These are phyloP conservation scores for Chamaetylas fuelleborni DNA, from an alignment of 2,113 vertebrate species.

Conservation along the genomic window DNA sequence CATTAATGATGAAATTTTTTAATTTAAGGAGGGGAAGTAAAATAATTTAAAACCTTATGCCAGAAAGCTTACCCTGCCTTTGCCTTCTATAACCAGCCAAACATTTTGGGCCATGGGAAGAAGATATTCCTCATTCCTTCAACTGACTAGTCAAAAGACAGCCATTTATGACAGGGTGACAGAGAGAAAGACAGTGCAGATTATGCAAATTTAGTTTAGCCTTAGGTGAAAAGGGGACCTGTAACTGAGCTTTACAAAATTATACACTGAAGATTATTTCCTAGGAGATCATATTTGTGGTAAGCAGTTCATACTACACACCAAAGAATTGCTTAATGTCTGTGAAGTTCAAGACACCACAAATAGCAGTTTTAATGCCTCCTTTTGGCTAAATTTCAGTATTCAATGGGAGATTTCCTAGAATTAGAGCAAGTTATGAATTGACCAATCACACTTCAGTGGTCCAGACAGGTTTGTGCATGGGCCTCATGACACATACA, in stretches of 20 bases:
- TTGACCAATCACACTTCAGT: not conserved
- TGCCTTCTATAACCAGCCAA: not conserved
- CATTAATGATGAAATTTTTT: not conserved
- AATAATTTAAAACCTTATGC: not conserved
- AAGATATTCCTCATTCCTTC: not conserved
- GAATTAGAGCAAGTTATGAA: not conserved
- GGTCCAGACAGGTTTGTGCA: not conserved
- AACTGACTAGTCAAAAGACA: not conserved
- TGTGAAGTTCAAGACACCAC: rapidly evolving
- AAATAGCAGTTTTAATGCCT: not conserved
- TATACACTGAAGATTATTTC: not conserved
- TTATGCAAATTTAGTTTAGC: not conserved
- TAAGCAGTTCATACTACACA: not conserved
- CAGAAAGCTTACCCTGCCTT: not conserved
- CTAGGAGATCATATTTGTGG: not conserved
- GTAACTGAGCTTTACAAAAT: not conserved
- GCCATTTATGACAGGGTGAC: not conserved
- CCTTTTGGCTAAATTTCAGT: not conserved
- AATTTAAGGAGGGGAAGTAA: not conserved
- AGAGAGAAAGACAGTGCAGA: not conserved
- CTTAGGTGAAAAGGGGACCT: not conserved
- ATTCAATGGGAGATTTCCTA: not conserved
- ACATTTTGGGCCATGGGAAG: not conserved
- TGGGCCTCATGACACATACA: rapidly evolving
- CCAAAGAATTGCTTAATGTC: not conserved